Percentiles rank a stretch among this genome's conserved stretches.
Evolutionary conservation across 1,140 invertebrate species (phyloP).

Genomic region (Coptotermes formosanus): DNA sequence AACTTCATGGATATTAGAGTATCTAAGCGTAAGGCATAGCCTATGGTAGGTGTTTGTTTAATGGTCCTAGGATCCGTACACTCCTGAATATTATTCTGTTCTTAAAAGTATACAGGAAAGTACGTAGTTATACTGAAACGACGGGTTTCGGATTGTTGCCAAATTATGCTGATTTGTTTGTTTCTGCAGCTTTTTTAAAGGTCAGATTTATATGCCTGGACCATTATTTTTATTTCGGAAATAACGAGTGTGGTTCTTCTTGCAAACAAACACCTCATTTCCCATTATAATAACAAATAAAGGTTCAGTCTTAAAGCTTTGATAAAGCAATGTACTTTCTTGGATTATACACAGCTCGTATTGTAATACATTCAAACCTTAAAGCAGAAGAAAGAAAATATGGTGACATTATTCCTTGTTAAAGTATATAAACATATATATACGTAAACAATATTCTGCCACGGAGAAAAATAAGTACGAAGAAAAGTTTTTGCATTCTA

Average conservation of each 20-base stretch:
- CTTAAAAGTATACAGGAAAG: too few relatives aligned
- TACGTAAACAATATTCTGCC: background rate
- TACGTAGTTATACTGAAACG: too few relatives aligned
- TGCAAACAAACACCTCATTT: background rate
- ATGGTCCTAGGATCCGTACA: too few relatives aligned
- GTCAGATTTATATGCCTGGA: too few relatives aligned
- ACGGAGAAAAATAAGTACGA: background rate
- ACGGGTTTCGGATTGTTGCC: too few relatives aligned
- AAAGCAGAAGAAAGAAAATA: background rate
- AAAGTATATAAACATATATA: constrained; percentile 16
- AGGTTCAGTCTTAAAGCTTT: background rate
- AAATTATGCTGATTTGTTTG: too few relatives aligned
- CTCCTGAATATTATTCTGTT: too few relatives aligned
- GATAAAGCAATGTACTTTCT: background rate
- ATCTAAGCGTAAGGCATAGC: too few relatives aligned
- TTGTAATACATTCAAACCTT: background rate
- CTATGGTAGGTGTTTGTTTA: too few relatives aligned
- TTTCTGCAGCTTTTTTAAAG: too few relatives aligned
- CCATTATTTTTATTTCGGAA: too few relatives aligned
- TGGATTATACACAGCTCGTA: background rate
- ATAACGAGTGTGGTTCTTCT: background rate
- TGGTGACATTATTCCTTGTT: constrained; percentile 1
- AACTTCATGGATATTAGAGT: too few relatives aligned
- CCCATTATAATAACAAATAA: background rate
- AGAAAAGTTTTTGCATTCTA: background rate